Evolutionary conservation across 2,797 vertebrate genomes (phyloP).

Genomic region (Anomalospiza imberbis): DNA sequence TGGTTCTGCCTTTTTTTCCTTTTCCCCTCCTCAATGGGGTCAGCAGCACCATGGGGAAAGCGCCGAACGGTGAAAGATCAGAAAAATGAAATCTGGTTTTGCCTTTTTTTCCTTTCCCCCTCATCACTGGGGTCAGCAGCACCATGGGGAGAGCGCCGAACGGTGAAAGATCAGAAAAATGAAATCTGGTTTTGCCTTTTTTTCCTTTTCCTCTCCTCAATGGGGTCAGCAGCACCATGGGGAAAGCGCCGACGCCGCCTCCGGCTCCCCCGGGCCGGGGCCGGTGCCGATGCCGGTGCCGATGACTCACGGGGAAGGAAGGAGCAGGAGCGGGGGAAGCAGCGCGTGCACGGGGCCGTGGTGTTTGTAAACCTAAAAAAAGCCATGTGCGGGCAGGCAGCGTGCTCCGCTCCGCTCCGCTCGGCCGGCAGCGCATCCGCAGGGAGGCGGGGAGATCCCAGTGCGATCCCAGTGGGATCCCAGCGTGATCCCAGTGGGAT

Average conservation of each 20-base stretch:
- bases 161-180: not conserved
- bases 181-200: not conserved
- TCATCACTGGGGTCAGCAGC: not conserved
- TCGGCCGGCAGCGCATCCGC: not conserved
- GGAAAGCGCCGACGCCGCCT: not conserved
- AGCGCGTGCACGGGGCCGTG: not conserved
- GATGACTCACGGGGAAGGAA: constrained; percentile 30
- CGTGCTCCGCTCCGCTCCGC: not conserved
- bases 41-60: not conserved
- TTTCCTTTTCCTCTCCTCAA: rapidly evolving
- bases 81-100: not conserved
- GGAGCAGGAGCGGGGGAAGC: not conserved
- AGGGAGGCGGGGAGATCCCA: not conserved
- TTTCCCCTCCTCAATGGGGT: not conserved
- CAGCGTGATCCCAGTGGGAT: not conserved
- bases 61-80: not conserved
- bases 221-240: not conserved
- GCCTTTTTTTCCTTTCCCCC: not conserved
- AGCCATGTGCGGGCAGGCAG: constrained; percentile 55
- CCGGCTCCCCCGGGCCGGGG: not conserved
- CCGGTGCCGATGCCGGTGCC: constrained; percentile 40
- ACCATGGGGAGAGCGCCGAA: not conserved
- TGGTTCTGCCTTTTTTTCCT: not conserved
- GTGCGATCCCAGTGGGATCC: not conserved
- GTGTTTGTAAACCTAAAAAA: constrained; percentile 64